Evolutionary conservation across 2,888 invertebrate genomes (phyloP).

Genomic region (Oligia fasciuncula): DNA sequence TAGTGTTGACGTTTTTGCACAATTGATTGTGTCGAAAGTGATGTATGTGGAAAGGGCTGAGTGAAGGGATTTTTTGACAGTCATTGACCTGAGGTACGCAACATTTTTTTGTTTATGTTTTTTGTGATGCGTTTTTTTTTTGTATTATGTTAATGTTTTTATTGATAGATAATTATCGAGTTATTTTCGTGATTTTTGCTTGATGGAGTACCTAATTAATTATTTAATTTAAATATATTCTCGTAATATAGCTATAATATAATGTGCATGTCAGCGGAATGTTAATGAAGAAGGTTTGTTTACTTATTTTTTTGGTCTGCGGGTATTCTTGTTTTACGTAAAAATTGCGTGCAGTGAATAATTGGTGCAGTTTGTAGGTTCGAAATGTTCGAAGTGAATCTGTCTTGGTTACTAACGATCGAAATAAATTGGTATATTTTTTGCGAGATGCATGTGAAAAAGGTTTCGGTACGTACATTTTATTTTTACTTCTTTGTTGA

Average conservation of each 20-base stretch:
- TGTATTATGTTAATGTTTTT: neutral
- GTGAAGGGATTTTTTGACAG: slow-evolving; percentile 62
- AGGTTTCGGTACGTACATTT: neutral
- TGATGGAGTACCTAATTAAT: neutral
- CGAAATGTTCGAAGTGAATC: slow-evolving; percentile 22
- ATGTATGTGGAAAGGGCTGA: slow-evolving; percentile 55
- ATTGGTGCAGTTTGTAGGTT: slow-evolving; percentile 24
- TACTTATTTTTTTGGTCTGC: slow-evolving; percentile 20
- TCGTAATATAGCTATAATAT: too few species aligned
- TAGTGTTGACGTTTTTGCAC: slow-evolving; percentile 46
- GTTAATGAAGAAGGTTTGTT: slow-evolving; percentile 19
- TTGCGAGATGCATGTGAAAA: slow-evolving; percentile 10
- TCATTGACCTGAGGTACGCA: slow-evolving; percentile 52
- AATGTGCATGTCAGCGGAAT: neutral
- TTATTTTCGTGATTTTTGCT: neutral
- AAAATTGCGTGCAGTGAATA: slow-evolving; percentile 40
- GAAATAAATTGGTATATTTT: slow-evolving; percentile 3
- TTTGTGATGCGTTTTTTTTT: neutral
- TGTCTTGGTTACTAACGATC: slow-evolving; percentile 2
- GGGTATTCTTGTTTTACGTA: slow-evolving; percentile 10
- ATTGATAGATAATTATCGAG: neutral
- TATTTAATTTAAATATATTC: neutral
- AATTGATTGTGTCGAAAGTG: slow-evolving; percentile 59
- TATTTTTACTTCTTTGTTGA: neutral
- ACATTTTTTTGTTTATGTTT: neutral